Evolutionary conservation across 92 coral and sea anemone genomes (phyloP).

Genomic region (Ricordea florida): DNA sequence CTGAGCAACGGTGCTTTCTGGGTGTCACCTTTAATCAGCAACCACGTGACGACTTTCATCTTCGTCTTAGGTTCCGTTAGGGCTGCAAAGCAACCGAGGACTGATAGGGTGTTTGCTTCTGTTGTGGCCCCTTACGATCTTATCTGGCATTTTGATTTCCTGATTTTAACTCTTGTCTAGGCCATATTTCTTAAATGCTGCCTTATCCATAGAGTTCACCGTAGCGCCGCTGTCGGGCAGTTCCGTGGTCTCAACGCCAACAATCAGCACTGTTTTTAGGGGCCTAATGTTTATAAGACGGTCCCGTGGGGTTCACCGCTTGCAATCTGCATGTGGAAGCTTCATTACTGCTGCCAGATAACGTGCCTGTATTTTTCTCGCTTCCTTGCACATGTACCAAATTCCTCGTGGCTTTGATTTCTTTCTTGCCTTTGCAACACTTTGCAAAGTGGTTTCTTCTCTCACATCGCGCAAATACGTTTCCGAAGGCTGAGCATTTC

Average conservation of each 20-base stretch:
- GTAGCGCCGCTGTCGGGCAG: constrained; percentile 20
- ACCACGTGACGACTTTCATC: too few species aligned
- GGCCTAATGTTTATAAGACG: not conserved
- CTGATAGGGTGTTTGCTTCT: constrained; percentile 1
- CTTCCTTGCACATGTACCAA: not conserved
- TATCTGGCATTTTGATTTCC: constrained; percentile 9
- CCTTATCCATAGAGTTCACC: constrained; percentile 15
- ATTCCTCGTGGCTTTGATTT: constrained; percentile 9
- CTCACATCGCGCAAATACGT: not conserved
- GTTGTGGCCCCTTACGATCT: not conserved
- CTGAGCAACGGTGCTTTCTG: too few species aligned
- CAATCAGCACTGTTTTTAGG: not conserved
- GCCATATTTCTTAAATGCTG: constrained; percentile 10
- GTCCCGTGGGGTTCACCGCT: constrained; percentile 6
- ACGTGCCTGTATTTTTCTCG: constrained; percentile 11
- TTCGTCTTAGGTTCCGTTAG: not conserved
- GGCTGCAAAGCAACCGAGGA: constrained; percentile 7
- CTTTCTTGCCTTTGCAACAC: constrained; percentile 7
- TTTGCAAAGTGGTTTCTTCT: not conserved
- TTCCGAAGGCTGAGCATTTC: constrained; percentile 7
- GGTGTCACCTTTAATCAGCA: constrained; percentile 3
- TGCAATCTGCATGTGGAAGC: not conserved
- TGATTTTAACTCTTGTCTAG: constrained; percentile 4
- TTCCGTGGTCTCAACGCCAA: not conserved
- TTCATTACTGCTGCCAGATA: constrained; percentile 5